Evolutionary conservation across 1,140 invertebrate species (phyloP).

Genomic region (Nephila pilipes): DNA sequence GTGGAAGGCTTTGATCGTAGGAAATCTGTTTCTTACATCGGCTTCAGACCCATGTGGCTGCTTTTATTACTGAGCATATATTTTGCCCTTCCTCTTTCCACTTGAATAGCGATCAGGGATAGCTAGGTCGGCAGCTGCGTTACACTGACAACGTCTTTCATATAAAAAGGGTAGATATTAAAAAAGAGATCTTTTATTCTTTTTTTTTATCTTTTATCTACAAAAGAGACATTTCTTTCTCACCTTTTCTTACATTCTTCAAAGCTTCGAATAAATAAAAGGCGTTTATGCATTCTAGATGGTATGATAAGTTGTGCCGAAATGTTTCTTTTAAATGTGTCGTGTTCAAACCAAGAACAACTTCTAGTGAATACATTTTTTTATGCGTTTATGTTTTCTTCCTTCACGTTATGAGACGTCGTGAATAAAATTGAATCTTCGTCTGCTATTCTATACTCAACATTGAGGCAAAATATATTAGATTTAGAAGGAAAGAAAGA

Average conservation of each 20-base stretch:
- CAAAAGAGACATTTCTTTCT: constrained; percentile 36
- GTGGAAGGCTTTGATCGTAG: constrained; percentile 45
- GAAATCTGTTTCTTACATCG: constrained; percentile 43
- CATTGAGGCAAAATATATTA: constrained; percentile 17
- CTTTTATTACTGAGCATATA: constrained; percentile 72
- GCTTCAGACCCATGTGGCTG: constrained; percentile 35
- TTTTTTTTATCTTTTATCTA: constrained; percentile 42
- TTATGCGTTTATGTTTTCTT: not conserved
- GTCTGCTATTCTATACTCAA: not conserved
- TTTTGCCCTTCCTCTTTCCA: constrained; percentile 51
- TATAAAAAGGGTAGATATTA: constrained; percentile 69
- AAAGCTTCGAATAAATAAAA: constrained; percentile 40
- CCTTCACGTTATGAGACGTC: not conserved
- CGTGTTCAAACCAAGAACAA: constrained; percentile 20
- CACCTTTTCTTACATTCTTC: constrained; percentile 51
- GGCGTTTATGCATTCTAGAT: constrained; percentile 25
- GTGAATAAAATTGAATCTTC: constrained; percentile 41
- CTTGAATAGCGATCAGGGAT: constrained; percentile 65
- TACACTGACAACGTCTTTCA: constrained; percentile 71
- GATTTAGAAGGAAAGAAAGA: not conserved
- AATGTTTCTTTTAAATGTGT: constrained; percentile 51
- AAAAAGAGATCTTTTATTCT: constrained; percentile 53
- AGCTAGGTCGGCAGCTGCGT: constrained; percentile 63
- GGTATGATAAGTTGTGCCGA: constrained; percentile 37
- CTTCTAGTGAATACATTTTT: not conserved